Evolutionary conservation across 1,140 invertebrate genomes (phyloP).

Genomic region (Artemia franciscana): DNA sequence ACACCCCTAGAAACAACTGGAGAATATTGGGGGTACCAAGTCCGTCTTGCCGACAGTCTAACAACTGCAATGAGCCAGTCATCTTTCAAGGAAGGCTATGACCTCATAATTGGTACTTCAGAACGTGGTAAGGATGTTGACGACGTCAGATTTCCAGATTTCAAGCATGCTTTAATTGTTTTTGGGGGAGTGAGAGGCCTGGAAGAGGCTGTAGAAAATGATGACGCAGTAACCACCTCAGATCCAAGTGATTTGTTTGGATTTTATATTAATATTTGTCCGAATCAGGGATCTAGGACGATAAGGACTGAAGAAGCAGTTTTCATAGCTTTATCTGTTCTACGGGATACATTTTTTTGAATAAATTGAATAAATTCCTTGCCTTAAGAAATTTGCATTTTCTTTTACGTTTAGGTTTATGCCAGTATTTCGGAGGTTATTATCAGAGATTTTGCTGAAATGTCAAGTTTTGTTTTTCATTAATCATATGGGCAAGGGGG

Average conservation of each 20-base stretch:
- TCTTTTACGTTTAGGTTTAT: too few species aligned
- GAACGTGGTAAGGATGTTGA: slow-evolving; percentile 59
- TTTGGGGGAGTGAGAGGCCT: slow-evolving; percentile 84
- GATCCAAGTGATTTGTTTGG: slow-evolving; percentile 66
- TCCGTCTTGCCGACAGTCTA: slow-evolving; percentile 56
- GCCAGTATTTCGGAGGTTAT: too few species aligned
- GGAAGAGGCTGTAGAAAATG: slow-evolving; percentile 62
- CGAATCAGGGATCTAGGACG: slow-evolving; percentile 73
- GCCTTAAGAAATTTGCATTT: too few species aligned
- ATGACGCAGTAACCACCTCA: slow-evolving; percentile 44
- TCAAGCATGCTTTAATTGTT: slow-evolving; percentile 55
- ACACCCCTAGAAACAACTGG: slow-evolving; percentile 52
- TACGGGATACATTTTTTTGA: too few species aligned
- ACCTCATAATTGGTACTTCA: slow-evolving; percentile 63
- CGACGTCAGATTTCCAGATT: slow-evolving; percentile 29
- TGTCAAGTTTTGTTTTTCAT: too few species aligned
- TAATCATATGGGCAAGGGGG: too few species aligned
- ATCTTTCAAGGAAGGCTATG: slow-evolving; percentile 54
- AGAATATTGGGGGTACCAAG: slow-evolving; percentile 86
- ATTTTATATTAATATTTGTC: slow-evolving; percentile 76
- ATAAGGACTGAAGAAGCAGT: slow-evolving; percentile 91
- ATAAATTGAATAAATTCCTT: too few species aligned
- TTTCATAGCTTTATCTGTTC: slow-evolving; percentile 46
- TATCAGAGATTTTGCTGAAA: too few species aligned
- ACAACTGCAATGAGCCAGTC: slow-evolving; percentile 62